A percentile compares a stretch with the other conserved stretches of the same genome.
These are phyloP conservation scores for Micoletzkya japonica DNA, from an alignment of 2,888 invertebrate genomes.

Conservation along the genomic window DNA sequence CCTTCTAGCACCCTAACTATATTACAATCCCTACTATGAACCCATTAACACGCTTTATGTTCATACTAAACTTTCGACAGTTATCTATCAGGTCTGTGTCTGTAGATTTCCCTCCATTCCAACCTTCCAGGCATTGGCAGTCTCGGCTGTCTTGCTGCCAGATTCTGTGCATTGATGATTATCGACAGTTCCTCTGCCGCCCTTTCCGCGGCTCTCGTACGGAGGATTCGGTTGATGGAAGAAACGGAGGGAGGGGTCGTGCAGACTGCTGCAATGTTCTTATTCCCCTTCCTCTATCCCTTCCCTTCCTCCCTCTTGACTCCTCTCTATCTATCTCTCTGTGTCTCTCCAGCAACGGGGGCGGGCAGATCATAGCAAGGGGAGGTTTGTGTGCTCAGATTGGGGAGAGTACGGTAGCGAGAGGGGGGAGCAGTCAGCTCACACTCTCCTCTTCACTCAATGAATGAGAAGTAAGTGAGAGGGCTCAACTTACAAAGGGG, in stretches of 20 bases:
- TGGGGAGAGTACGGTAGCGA: conserved; percentile 2
- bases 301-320: background rate
- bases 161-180: conserved; percentile 49
- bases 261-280: conserved; percentile 79
- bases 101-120: too few species aligned
- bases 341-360: background rate
- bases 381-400: conserved; percentile 14
- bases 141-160: conserved; percentile 2
- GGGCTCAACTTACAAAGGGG: conserved; percentile 23
- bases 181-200: conserved; percentile 91
- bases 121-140: conserved; percentile 19
- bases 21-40: too few species aligned
- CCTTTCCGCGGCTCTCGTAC: conserved; percentile 91
- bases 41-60: too few species aligned
- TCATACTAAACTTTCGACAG: too few species aligned
- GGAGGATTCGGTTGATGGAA: conserved; percentile 90
- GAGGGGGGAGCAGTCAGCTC: background rate
- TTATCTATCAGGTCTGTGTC: too few species aligned
- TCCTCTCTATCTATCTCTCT: background rate
- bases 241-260: conserved; percentile 85
- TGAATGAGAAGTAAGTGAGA: conserved; percentile 16
- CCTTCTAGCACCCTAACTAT: too few species aligned
- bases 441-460: background rate
- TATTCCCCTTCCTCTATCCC: background rate
- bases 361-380: background rate